Percentiles rank a stretch among this genome's conserved stretches.
phyloP scores from a whole-genome alignment of 2,888 invertebrate species.

The Lasius platythorax region DNA sequence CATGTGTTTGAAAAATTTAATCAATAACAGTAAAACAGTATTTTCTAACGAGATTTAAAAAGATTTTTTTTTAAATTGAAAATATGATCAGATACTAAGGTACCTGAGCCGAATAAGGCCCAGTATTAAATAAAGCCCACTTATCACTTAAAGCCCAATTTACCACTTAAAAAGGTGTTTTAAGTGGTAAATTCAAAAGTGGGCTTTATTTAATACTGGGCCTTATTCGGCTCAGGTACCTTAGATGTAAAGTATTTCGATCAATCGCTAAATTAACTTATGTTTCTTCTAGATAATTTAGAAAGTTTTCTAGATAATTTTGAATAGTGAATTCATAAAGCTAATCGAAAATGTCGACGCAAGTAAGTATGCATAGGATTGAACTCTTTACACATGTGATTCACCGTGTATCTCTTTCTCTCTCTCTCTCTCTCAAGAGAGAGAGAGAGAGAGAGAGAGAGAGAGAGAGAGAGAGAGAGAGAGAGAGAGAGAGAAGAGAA shows the following conservation, averaged over 20 bases:
- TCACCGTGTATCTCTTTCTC: background rate
- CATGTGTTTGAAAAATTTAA: background rate
- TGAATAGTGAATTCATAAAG: background rate
- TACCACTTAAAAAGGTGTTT: too few relatives aligned
- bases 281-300: background rate
- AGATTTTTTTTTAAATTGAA: background rate
- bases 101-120: too few relatives aligned
- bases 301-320: background rate
- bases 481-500: too few relatives aligned
- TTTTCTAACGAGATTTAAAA: background rate
- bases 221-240: too few relatives aligned
- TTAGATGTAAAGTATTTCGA: background rate
- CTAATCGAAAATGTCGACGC: background rate
- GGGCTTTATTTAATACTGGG: too few relatives aligned
- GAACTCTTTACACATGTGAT: slow-evolving; percentile 1
- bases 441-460: too few relatives aligned
- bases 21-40: background rate
- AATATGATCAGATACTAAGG: background rate
- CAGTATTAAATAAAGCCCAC: too few relatives aligned
- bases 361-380: background rate
- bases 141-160: too few relatives aligned
- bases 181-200: too few relatives aligned
- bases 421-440: too few relatives aligned
- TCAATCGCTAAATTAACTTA: background rate
- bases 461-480: background rate